phyloP scores from a whole-genome alignment of 2,113 vertebrate genomes.

The Tor tambroides region DNA sequence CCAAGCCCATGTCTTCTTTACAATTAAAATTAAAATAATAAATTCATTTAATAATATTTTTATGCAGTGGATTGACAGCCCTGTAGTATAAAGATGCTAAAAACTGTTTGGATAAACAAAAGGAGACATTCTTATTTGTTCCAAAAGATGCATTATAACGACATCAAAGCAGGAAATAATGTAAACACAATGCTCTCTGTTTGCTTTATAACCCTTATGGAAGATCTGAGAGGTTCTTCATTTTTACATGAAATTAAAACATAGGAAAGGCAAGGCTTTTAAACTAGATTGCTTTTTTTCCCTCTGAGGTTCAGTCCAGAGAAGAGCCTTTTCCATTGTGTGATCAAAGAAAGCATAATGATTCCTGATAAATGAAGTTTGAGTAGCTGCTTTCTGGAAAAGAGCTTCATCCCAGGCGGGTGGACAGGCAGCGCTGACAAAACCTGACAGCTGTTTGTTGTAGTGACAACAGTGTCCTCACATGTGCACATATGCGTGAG shows the following conservation, averaged over 20 bases:
- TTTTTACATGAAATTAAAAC: constrained; percentile 6
- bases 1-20: no score
- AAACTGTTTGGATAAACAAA: neutral
- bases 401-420: constrained; percentile 67
- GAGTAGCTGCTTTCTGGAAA: constrained; percentile 70
- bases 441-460: constrained; percentile 73
- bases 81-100: no score
- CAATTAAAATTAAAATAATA: no score
- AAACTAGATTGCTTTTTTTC: constrained; percentile 29
- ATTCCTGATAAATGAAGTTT: constrained; percentile 68
- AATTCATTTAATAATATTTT: no score
- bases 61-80: no score
- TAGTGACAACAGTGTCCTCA: constrained; percentile 61
- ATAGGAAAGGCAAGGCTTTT: constrained; percentile 15
- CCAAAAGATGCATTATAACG: neutral
- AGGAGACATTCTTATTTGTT: neutral
- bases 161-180: neutral
- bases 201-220: neutral
- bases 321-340: neutral
- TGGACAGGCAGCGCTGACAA: constrained; percentile 67
- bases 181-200: neutral
- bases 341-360: constrained; percentile 58
- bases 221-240: neutral
- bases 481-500: constrained; percentile 15
- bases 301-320: neutral